Evolutionary conservation across 1,140 invertebrate species (phyloP).

Genomic region (Nasonia longicornis): DNA sequence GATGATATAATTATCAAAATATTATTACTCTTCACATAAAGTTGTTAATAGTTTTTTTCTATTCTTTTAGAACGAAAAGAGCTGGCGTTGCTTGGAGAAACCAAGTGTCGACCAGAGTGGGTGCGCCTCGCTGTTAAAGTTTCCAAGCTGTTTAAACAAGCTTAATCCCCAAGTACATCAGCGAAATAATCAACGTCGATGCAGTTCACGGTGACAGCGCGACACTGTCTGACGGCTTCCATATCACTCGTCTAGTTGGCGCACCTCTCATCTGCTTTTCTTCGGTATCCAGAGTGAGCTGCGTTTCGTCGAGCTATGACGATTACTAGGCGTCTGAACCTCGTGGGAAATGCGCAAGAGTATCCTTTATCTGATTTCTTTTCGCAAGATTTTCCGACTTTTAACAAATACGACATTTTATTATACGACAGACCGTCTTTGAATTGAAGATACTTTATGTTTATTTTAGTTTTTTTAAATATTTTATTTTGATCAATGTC

Average conservation of each 20-base stretch:
- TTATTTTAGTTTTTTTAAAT: too few species aligned
- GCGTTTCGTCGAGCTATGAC: background rate
- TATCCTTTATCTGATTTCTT: background rate
- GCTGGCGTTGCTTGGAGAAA: conserved; percentile 64
- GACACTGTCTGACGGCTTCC: background rate
- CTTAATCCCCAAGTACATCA: background rate
- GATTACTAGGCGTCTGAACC: background rate
- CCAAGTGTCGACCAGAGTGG: conserved; percentile 65
- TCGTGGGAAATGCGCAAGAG: conserved; percentile 1
- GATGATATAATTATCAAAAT: background rate
- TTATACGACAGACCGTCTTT: too few species aligned
- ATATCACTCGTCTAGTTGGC: background rate
- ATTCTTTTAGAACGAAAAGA: conserved; percentile 57
- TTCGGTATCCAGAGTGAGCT: background rate
- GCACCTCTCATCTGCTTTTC: conserved; percentile 17
- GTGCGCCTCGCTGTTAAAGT: conserved; percentile 53
- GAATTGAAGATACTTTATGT: too few species aligned
- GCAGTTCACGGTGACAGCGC: background rate
- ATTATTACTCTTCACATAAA: too few species aligned
- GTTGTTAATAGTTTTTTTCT: background rate
- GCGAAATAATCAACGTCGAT: background rate
- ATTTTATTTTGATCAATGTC: too few species aligned
- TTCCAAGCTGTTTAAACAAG: background rate
- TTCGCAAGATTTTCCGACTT: background rate
- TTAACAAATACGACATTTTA: background rate